A percentile compares a stretch with the other conserved stretches of the same genome.
These are phyloP conservation scores for Melospiza melodia DNA, from an alignment of 2,113 vertebrate genomes.

Conservation along the genomic window DNA sequence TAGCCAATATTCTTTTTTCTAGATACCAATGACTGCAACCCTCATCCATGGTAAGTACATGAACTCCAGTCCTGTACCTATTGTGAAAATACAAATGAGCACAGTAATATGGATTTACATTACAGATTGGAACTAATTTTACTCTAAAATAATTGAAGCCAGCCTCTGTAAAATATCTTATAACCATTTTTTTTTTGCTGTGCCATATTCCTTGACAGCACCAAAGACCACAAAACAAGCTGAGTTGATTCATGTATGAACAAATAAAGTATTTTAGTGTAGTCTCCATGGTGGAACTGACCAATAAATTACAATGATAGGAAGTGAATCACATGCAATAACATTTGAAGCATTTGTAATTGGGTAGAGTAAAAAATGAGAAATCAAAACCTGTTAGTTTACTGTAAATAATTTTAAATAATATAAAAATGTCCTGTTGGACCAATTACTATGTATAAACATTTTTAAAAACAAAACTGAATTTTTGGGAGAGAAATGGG, in stretches of 20 bases:
- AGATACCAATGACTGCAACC: slow-evolving; percentile 95
- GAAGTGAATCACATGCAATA: background rate
- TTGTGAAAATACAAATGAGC: background rate
- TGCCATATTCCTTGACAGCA: background rate
- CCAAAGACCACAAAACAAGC: background rate
- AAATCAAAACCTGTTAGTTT: background rate
- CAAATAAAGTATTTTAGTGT: background rate
- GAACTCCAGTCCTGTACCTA: background rate
- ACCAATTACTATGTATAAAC: background rate
- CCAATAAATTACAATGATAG: background rate
- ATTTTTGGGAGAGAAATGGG: background rate
- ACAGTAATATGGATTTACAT: background rate
- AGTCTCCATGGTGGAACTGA: background rate
- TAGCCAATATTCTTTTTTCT: background rate
- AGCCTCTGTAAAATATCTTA: background rate
- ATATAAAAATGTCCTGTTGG: background rate
- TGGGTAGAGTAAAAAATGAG: background rate
- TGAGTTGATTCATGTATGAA: background rate
- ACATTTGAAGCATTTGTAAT: background rate
- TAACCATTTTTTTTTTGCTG: background rate
- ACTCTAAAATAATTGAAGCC: background rate
- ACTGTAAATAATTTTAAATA: background rate
- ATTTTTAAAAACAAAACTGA: background rate
- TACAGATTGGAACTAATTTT: background rate
- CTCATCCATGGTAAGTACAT: slow-evolving; percentile 90